phyloP scores from a whole-genome alignment of 1,140 invertebrate genomes.

The Cyrtorhinus lividipennis region DNA sequence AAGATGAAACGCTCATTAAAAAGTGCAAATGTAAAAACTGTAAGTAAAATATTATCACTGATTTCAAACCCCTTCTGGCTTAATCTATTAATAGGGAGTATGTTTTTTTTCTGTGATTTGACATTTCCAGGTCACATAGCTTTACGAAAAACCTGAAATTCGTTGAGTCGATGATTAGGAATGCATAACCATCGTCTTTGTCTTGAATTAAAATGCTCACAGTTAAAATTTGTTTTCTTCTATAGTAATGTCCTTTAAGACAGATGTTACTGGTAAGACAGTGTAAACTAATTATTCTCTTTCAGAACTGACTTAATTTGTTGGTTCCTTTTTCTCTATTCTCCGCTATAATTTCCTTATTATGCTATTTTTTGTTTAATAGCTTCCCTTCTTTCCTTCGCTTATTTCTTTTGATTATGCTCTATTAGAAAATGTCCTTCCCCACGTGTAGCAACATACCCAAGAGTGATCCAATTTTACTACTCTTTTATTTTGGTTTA shows the following conservation, averaged over 20 bases:
- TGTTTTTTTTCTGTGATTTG: too few species aligned
- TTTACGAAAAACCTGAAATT: too few species aligned
- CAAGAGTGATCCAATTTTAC: neutral
- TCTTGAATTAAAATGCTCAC: too few species aligned
- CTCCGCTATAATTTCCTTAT: neutral
- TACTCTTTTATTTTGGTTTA: neutral
- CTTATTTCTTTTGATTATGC: neutral
- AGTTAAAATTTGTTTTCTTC: neutral
- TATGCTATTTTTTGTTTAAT: slow-evolving; percentile 3
- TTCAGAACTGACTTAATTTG: neutral
- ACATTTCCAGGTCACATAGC: too few species aligned
- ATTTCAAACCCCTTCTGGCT: neutral
- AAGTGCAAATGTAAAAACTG: slow-evolving; percentile 99
- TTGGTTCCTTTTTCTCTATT: neutral
- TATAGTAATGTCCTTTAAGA: slow-evolving; percentile 4
- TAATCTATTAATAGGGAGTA: too few species aligned
- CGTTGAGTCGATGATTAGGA: too few species aligned
- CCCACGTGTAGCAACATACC: neutral
- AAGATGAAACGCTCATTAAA: slow-evolving; percentile 96
- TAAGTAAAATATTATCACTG: slow-evolving; percentile 48
- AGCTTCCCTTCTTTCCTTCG: neutral
- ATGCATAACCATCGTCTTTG: too few species aligned
- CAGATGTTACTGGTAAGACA: neutral
- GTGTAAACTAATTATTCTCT: neutral
- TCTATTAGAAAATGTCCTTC: neutral